Conservation (phyloP, 2,888 invertebrate genomes). For the Diloba caeruleocephala region DNA sequence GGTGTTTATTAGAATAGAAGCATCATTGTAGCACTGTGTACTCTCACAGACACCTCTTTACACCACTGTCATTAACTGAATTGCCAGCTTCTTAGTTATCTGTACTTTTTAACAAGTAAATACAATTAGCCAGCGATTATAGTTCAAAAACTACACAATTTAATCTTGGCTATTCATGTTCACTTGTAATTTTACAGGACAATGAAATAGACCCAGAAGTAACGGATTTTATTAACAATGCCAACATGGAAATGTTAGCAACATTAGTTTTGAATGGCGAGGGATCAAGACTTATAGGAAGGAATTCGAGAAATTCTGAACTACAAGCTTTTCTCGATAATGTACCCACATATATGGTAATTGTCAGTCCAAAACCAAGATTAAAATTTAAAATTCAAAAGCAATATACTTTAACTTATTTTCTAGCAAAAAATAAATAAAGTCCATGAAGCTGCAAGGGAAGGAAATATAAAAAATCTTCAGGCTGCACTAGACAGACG, state of each 20-base stretch:
- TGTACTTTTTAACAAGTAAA: constrained; percentile 59
- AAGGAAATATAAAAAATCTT: constrained; percentile 95
- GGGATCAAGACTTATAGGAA: constrained; percentile 93
- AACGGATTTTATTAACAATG: constrained; percentile 90
- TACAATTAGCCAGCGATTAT: constrained; percentile 71
- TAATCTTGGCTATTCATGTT: constrained; percentile 7
- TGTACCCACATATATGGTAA: constrained; percentile 96
- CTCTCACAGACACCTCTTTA: constrained; percentile 81
- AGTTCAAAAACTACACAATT: constrained; percentile 48
- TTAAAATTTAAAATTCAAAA: not conserved
- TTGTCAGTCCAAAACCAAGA: constrained; percentile 17
- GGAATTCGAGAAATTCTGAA: constrained; percentile 92
- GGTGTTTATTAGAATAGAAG: constrained; percentile 84
- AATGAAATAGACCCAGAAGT: constrained; percentile 91
- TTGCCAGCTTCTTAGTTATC: constrained; percentile 86
- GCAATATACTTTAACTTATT: not conserved
- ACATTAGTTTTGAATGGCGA: constrained; percentile 96
- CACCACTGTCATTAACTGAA: constrained; percentile 82
- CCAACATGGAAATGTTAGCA: constrained; percentile 97
- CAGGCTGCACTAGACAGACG: constrained; percentile 96
- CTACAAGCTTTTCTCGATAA: constrained; percentile 96
- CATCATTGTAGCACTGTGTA: constrained; percentile 83
- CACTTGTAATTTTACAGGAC: constrained; percentile 71
- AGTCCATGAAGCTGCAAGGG: constrained; percentile 95
- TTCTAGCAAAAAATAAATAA: constrained; percentile 95